Evolutionary conservation across 2,797 vertebrate genomes (phyloP).

Genomic region (Cryptoprocta ferox): DNA sequence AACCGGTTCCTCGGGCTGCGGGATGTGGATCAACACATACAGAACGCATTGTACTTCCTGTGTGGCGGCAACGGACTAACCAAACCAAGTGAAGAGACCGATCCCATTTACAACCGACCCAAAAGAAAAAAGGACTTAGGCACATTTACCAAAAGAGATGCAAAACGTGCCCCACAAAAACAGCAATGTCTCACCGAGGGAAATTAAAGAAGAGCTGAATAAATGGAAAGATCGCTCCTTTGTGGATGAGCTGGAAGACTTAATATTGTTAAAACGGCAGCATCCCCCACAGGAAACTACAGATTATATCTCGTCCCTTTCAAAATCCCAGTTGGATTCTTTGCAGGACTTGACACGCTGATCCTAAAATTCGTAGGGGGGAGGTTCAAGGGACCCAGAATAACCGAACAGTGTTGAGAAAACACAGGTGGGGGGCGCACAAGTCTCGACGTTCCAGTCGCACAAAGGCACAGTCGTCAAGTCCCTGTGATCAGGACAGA

Average conservation of each 20-base stretch:
- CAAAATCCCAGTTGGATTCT: neutral
- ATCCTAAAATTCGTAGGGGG: neutral
- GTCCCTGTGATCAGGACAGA: too few relatives aligned
- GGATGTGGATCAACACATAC: neutral
- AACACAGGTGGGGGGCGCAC: neutral
- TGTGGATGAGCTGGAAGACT: neutral
- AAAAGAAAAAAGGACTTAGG: neutral
- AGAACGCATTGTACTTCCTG: slow-evolving; percentile 6
- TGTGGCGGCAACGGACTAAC: neutral
- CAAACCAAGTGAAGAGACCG: neutral
- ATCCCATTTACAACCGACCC: neutral
- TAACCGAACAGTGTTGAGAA: neutral
- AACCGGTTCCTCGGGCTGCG: too few relatives aligned
- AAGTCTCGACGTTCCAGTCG: neutral
- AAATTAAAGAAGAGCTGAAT: neutral
- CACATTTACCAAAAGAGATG: neutral
- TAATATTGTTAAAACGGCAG: neutral
- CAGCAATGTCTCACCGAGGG: accelerated
- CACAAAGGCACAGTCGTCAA: neutral
- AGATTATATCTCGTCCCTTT: neutral
- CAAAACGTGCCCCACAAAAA: neutral
- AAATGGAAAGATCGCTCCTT: neutral
- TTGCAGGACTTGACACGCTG: neutral
- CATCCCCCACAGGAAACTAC: neutral
- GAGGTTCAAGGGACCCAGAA: neutral